phyloP scores from a whole-genome alignment of 2,113 vertebrate species.

The Megaceryle maxima region DNA sequence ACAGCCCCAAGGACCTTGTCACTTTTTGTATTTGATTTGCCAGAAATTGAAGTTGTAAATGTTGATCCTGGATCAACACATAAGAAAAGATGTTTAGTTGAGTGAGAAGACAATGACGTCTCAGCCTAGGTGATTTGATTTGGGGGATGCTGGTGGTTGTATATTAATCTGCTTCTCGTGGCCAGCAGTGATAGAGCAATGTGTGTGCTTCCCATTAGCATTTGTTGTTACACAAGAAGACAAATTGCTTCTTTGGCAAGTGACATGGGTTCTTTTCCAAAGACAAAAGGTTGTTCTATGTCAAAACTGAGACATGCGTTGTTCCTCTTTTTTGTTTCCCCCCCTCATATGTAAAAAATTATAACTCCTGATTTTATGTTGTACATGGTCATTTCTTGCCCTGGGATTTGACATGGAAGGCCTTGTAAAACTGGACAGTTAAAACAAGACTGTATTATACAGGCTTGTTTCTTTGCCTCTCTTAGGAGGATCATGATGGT shows the following conservation, averaged over 20 bases:
- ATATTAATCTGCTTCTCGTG: background rate
- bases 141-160: background rate
- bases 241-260: background rate
- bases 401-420: background rate
- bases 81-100: background rate
- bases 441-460: background rate
- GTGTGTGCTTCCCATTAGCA: background rate
- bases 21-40: background rate
- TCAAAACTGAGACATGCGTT: background rate
- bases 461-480: background rate
- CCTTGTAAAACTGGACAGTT: background rate
- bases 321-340: background rate
- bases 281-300: background rate
- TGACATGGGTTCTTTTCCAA: background rate
- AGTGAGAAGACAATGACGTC: background rate
- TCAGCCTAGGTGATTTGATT: background rate
- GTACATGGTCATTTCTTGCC: background rate
- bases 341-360: background rate
- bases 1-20: background rate
- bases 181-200: background rate
- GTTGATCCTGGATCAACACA: background rate
- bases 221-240: slow-evolving; percentile 36
- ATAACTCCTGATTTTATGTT: background rate
- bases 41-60: background rate
- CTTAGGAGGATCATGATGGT: background rate